phyloP scores from a whole-genome alignment of 2,888 invertebrate species.

The Brachycybe producta region DNA sequence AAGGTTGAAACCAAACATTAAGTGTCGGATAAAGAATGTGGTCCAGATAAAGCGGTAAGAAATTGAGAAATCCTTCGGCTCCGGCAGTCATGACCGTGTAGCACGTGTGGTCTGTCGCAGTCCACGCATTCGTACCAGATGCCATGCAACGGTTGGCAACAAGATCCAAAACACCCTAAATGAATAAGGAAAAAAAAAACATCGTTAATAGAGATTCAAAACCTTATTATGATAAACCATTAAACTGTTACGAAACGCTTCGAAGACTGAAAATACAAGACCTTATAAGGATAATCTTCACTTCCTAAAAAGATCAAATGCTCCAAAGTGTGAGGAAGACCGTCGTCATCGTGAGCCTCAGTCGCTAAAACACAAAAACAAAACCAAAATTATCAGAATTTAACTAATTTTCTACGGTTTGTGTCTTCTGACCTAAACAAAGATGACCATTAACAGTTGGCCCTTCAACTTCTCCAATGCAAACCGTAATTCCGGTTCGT shows the following conservation, averaged over 20 bases:
- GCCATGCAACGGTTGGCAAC: constrained; percentile 79
- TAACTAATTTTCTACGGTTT: not conserved
- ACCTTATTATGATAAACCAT: not conserved
- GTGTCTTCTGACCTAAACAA: constrained; percentile 54
- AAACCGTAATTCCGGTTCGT: constrained; percentile 63
- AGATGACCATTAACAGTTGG: constrained; percentile 83
- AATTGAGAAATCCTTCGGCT: constrained; percentile 68
- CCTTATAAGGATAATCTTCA: constrained; percentile 72
- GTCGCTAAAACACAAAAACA: constrained; percentile 49
- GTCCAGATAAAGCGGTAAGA: constrained; percentile 83
- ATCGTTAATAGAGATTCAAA: not conserved
- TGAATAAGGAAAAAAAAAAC: constrained; percentile 9
- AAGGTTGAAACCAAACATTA: no score
- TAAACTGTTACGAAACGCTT: no score
- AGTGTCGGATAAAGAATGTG: constrained; percentile 75
- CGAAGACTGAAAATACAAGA: no score
- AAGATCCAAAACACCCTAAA: constrained; percentile 65
- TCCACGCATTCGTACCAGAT: constrained; percentile 85
- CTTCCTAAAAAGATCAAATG: constrained; percentile 85
- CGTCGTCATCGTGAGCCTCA: constrained; percentile 82
- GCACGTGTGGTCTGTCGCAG: constrained; percentile 65
- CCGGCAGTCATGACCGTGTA: constrained; percentile 81
- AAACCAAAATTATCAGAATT: constrained; percentile 9
- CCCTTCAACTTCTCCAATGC: constrained; percentile 73
- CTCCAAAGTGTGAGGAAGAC: constrained; percentile 81